Percentiles rank a stretch among this genome's conserved stretches.
phyloP scores from a whole-genome alignment of 2,888 invertebrate species.

The Geophilus truncorum region DNA sequence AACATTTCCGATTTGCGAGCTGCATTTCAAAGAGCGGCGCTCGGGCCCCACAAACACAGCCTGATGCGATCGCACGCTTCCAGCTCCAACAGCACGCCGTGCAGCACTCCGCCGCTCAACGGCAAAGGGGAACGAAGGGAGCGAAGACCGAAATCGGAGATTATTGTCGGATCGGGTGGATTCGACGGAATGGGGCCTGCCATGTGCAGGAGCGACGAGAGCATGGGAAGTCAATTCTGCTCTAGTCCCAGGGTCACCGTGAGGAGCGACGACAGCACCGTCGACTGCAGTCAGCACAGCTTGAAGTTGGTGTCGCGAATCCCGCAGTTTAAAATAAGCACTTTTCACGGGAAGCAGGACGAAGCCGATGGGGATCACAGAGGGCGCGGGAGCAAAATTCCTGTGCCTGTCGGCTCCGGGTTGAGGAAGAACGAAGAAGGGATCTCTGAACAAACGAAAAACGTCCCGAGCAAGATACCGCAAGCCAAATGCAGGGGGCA shows the following conservation, averaged over 20 bases:
- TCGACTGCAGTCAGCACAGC: slow-evolving; percentile 13
- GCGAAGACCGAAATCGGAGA: slow-evolving; percentile 32
- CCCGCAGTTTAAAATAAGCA: not conserved
- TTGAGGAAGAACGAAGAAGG: slow-evolving; percentile 1
- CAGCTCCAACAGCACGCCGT: slow-evolving; percentile 30
- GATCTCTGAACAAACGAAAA: not conserved
- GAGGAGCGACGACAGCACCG: slow-evolving; percentile 4
- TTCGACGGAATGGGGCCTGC: not conserved
- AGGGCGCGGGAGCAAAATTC: slow-evolving; percentile 27
- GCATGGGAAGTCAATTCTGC: slow-evolving; percentile 28
- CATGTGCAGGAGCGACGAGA: slow-evolving; percentile 29
- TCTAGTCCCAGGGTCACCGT: not conserved
- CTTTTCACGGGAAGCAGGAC: not conserved
- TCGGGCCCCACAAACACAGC: slow-evolving; percentile 28
- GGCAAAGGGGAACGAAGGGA: slow-evolving; percentile 8
- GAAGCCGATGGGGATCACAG: slow-evolving; percentile 33
- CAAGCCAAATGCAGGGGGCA: not conserved
- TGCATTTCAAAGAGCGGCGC: slow-evolving; percentile 40
- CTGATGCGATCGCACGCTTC: slow-evolving; percentile 35
- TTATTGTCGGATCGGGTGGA: not conserved
- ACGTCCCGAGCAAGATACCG: not conserved
- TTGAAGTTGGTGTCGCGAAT: not conserved
- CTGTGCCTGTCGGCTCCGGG: not conserved
- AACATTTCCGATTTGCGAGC: slow-evolving; percentile 41
- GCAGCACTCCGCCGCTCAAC: slow-evolving; percentile 14